Evolutionary conservation across 2,113 vertebrate species (phyloP), one percentile per base, ranked within the genome.

Genomic region (Gallinago jamesoni): DNA sequence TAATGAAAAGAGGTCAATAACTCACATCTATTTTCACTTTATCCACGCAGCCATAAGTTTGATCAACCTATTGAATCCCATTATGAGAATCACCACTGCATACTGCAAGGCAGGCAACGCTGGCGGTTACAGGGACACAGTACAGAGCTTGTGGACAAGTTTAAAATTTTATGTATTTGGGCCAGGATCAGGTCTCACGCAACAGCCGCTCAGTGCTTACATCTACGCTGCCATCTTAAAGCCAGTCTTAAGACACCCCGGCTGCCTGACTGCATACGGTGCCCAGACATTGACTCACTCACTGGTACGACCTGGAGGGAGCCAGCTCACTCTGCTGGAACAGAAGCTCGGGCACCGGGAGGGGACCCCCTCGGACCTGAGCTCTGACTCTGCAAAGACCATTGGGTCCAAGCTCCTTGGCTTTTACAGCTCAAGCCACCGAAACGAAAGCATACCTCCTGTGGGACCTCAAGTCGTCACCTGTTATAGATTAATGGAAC

Each of bases 111-210:
- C 60, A 76, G 63, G 45, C 25, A 55, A 6, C 19, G 18, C 0
- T 5, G 21, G 13, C 18, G 7, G 28, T 47, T 10, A 55, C 14
- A 70, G 15, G n/a, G 41, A 50, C 67, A 37, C 24, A 10, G n/a
- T 5, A 13, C 59, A 39, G 16, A 52, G 55, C 19, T 0, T 3
- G 10, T 3, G 4, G 43, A 23, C 12, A 55, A 48, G 37, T 28
- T 19, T 35, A 37, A 10, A 48, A 43, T 35, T n/a, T 14, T 12
- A 27, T 5, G 8, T 41, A 18, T 27, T 24, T 7, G 20, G 63
- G 63, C 31, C 45, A 84, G 73, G 67, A 60, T 11, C 27, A 53
- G 43, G 55, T 35, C 67, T 56, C 62, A n/a, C 4, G 6, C n/a
- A 20, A 33, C 0, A 31, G 31, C 8, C n/a, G 21, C 75, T 47